Percentiles rank a stretch among this genome's conserved stretches.
Conservation (phyloP, 2,113 vertebrate genomes). For the Channa argus region DNA sequence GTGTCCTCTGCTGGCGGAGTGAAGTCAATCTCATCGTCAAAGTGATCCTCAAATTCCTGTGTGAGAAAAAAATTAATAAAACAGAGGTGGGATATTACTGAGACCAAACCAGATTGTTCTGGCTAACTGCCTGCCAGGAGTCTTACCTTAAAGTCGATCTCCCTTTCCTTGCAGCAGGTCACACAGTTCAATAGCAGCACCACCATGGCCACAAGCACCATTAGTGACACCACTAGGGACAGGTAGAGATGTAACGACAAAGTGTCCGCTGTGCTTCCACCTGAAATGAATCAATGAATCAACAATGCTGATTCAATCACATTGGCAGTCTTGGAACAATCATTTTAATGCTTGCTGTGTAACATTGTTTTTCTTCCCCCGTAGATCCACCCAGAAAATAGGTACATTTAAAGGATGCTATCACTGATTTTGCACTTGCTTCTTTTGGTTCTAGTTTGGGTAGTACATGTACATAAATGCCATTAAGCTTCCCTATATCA, state of each 20-base stretch:
- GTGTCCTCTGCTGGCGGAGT: slow-evolving; percentile 98
- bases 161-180: slow-evolving; percentile 95
- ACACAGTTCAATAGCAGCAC: slow-evolving; percentile 91
- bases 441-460: too few relatives aligned
- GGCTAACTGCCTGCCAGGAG: slow-evolving; percentile 4
- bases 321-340: neutral
- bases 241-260: slow-evolving; percentile 66
- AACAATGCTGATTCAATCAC: slow-evolving; percentile 20
- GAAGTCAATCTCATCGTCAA: slow-evolving; percentile 98
- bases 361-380: too few relatives aligned
- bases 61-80: neutral
- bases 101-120: neutral
- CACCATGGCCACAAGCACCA: slow-evolving; percentile 85
- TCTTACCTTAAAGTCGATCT: slow-evolving; percentile 98
- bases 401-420: too few relatives aligned
- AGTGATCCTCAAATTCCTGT: slow-evolving; percentile 98
- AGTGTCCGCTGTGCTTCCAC: slow-evolving; percentile 37
- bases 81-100: neutral
- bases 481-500: too few relatives aligned
- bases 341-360: too few relatives aligned
- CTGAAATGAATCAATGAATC: slow-evolving; percentile 50
- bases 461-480: too few relatives aligned
- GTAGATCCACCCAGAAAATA: too few relatives aligned
- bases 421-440: too few relatives aligned
- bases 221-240: slow-evolving; percentile 87